These are phyloP conservation scores for Limnephilus auricula DNA, from an alignment of 2,888 invertebrate genomes.

Conservation along the genomic window DNA sequence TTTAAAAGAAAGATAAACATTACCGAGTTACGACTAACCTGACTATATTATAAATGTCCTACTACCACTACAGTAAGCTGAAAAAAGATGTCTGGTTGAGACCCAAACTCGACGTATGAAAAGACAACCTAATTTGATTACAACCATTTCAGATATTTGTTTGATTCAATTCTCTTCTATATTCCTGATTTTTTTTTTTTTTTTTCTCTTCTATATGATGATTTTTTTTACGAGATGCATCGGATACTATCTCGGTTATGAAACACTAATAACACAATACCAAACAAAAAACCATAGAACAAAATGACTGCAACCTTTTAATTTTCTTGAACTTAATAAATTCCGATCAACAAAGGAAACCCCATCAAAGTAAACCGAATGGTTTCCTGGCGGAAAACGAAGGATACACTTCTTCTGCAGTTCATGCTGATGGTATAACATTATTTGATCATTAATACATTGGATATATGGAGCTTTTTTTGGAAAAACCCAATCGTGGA, in stretches of 20 bases:
- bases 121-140: too few species aligned
- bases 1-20: too few species aligned
- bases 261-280: neutral
- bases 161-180: too few species aligned
- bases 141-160: too few species aligned
- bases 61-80: too few species aligned
- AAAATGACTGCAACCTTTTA: neutral
- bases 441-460: neutral
- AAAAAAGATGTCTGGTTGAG: too few species aligned
- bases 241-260: neutral
- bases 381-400: neutral
- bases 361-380: neutral
- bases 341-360: neutral
- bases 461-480: neutral
- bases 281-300: conserved; percentile 3
- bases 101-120: too few species aligned
- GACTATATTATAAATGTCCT: too few species aligned
- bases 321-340: neutral
- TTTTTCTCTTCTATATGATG: neutral
- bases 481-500: conserved; percentile 25
- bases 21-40: too few species aligned
- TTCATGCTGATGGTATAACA: conserved; percentile 6
- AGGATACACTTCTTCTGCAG: neutral
- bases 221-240: neutral
- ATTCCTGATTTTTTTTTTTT: too few species aligned